Conservation (phyloP, 2,888 invertebrate genomes). For the Amblyjoppa proteus region DNA sequence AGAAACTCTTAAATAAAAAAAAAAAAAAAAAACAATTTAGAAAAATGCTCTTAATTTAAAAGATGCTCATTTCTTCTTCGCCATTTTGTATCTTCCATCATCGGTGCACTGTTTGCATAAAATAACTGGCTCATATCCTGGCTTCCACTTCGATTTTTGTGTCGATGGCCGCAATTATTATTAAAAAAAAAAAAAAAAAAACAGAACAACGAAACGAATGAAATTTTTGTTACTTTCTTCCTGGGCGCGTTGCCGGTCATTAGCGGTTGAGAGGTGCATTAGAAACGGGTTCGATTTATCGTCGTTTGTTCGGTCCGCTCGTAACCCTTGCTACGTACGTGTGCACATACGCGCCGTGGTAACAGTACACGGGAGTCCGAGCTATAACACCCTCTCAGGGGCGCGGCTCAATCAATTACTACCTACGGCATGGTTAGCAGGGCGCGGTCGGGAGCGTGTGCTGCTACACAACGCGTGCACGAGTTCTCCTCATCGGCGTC, state of each 20-base stretch:
- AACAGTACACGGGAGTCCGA: slow-evolving; percentile 56
- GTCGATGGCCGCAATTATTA: too few species aligned
- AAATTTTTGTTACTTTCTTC: slow-evolving; percentile 19
- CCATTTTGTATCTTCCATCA: background rate
- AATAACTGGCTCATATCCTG: too few species aligned
- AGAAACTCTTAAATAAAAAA: too few species aligned
- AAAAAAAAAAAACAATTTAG: too few species aligned
- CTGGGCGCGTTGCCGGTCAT: slow-evolving; percentile 23
- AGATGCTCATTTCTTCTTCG: too few species aligned
- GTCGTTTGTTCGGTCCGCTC: slow-evolving; percentile 30
- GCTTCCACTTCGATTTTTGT: too few species aligned
- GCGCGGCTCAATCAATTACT: slow-evolving; percentile 83
- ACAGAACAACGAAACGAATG: background rate
- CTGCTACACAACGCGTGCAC: slow-evolving; percentile 61
- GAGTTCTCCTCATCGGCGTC: slow-evolving; percentile 67
- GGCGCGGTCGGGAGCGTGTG: slow-evolving; percentile 76
- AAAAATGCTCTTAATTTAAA: too few species aligned
- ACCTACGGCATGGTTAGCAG: slow-evolving; percentile 72
- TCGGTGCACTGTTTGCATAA: background rate
- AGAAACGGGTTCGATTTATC: slow-evolving; percentile 37
- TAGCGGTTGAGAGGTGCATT: slow-evolving; percentile 34
- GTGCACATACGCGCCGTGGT: slow-evolving; percentile 15
- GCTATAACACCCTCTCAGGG: slow-evolving; percentile 77
- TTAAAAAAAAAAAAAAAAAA: background rate
- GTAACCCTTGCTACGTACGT: slow-evolving; percentile 30